Conservation (phyloP, 2,888 invertebrate genomes). For the Aethes cnicana region DNA sequence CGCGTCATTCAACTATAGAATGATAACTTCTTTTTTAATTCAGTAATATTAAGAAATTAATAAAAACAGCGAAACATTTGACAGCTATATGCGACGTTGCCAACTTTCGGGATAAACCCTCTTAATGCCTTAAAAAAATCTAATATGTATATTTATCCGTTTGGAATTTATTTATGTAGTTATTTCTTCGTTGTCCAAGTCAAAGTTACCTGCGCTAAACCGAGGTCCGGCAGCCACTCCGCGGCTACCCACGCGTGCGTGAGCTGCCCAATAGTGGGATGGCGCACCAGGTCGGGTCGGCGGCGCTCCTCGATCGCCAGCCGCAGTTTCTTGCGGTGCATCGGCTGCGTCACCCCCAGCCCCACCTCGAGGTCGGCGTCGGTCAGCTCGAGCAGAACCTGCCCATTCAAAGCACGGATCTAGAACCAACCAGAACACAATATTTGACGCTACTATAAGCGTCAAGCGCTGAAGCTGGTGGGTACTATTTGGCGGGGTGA, state of each 20-base stretch:
- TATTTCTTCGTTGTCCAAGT: neutral
- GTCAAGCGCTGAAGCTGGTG: constrained; percentile 49
- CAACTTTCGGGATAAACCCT: too few relatives aligned
- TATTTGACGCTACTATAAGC: constrained; percentile 80
- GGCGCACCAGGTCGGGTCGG: constrained; percentile 92
- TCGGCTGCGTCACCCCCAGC: constrained; percentile 94
- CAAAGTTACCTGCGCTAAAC: constrained; percentile 86
- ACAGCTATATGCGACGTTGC: too few relatives aligned
- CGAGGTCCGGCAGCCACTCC: constrained; percentile 96
- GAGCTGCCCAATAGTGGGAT: constrained; percentile 92
- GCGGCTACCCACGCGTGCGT: constrained; percentile 97
- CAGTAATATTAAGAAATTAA: too few relatives aligned
- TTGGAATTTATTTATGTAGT: too few relatives aligned
- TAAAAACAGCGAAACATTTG: too few relatives aligned
- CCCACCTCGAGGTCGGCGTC: constrained; percentile 96
- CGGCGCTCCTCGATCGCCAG: constrained; percentile 96
- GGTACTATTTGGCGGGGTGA: constrained; percentile 10
- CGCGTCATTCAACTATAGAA: too few relatives aligned
- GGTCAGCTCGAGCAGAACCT: constrained; percentile 95
- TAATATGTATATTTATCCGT: too few relatives aligned
- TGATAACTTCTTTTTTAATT: too few relatives aligned
- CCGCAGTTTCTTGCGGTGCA: constrained; percentile 95
- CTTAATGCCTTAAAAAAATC: too few relatives aligned
- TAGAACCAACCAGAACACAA: constrained; percentile 85
- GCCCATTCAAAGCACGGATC: constrained; percentile 86